These are phyloP conservation scores for Allacma fusca DNA, from an alignment of 2,888 invertebrate genomes.

Conservation along the genomic window DNA sequence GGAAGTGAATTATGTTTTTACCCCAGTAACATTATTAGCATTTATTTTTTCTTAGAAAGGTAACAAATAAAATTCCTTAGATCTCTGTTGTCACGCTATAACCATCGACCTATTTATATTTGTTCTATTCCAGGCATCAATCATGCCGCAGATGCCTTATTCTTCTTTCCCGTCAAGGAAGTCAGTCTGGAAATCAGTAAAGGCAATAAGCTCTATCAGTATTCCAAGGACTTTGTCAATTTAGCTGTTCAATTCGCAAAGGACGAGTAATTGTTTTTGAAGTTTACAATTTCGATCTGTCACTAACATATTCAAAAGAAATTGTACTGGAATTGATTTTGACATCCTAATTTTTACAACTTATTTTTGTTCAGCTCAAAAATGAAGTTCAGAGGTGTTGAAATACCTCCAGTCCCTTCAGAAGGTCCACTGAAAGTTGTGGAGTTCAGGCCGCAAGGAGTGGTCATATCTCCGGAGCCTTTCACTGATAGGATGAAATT, in stretches of 20 bases:
- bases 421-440: neutral
- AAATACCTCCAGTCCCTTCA: neutral
- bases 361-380: neutral
- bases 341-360: neutral
- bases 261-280: conserved; percentile 9
- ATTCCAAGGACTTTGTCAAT: conserved; percentile 23
- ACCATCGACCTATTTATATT: no score
- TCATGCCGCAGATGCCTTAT: neutral
- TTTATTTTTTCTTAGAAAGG: no score
- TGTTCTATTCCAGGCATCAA: neutral
- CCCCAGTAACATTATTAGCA: no score
- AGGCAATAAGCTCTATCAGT: neutral
- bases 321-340: neutral
- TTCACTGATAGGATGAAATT: conserved; percentile 8
- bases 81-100: no score
- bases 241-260: conserved; percentile 1
- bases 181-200: neutral
- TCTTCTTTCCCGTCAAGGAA: no score
- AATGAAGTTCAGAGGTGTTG: conserved; percentile 6
- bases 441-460: neutral
- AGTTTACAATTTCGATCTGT: neutral
- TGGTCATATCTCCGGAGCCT: neutral
- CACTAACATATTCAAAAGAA: neutral
- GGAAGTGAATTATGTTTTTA: neutral
- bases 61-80: no score